Conservation (phyloP, 2,888 invertebrate species). For the Gymnosoma rotundatum region DNA sequence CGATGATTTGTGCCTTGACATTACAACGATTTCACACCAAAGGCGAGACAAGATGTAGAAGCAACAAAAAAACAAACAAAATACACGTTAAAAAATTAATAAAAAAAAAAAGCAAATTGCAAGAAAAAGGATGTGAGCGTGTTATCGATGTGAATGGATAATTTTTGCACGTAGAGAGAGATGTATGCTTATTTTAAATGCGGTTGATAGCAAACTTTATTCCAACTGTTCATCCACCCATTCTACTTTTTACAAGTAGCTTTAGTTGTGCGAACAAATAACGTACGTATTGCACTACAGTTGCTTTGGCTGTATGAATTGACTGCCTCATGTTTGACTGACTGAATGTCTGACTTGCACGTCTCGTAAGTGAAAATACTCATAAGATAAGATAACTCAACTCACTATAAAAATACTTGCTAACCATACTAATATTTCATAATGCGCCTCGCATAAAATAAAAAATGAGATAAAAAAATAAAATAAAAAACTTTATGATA, state of each 20-base stretch:
- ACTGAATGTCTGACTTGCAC: constrained; percentile 43
- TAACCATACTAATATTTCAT: constrained; percentile 60
- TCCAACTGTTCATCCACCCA: constrained; percentile 2
- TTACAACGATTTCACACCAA: constrained; percentile 71
- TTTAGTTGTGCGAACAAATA: constrained; percentile 47
- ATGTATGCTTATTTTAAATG: constrained; percentile 59
- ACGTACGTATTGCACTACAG: background rate
- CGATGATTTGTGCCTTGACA: constrained; percentile 72
- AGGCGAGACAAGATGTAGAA: constrained; percentile 64
- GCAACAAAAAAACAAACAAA: constrained; percentile 26
- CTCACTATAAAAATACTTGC: constrained; percentile 44
- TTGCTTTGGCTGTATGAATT: background rate
- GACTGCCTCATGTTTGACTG: constrained; percentile 35
- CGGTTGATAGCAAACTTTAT: constrained; percentile 60
- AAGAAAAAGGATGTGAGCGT: constrained; percentile 59
- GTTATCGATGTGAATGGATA: constrained; percentile 65
- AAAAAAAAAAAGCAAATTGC: background rate
- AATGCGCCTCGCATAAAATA: constrained; percentile 20
- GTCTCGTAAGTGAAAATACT: constrained; percentile 64
- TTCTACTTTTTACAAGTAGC: background rate
- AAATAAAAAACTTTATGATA: background rate
- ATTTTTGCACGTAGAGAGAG: constrained; percentile 60
- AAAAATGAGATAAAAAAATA: background rate
- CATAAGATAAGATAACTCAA: constrained; percentile 58
- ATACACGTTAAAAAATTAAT: constrained; percentile 21